Base-by-base conservation (phyloP, 2,113 vertebrate species). In the Odocoileus hemionus region DNA sequence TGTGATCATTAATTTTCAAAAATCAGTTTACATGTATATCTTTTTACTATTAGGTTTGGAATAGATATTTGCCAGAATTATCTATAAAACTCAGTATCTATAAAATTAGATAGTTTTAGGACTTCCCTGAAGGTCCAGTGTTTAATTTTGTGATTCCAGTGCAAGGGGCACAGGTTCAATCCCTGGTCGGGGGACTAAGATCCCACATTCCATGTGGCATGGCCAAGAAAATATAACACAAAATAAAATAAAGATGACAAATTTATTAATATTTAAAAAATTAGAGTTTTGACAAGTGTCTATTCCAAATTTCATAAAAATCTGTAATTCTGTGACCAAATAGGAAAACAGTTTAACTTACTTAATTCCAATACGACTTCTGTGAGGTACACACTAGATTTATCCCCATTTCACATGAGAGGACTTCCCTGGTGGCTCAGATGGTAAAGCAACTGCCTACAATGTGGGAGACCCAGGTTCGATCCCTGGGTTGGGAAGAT, bases 311-410 rank as follows among this genome's bases (percentile, higher is more conserved):
- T 83, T 83, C n/a, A 15, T 43, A 70, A 96, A 70, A 92, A n/a
- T 80, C 14, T 80, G 16, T 85, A 94, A 89, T 97, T 95, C 86
- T 94, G 15, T 95, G 93, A 83, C 45, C n/a, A 89, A 95, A 50
- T 1, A 78, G 9, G 8, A 86, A 28, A 85, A 64, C 7, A 39
- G 12, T 87, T 84, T 60, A 91, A 50, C 10, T 93, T 86, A 45
- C 12, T 87, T 91, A 78, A 84, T 97, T 97, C 30, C 45, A 23
- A n/a, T 11, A 74, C 61, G 23, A 82, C 12, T 64, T 91, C 43
- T 55, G 36, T 47, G 45, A 87, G 61, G 7, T 70, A 39, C 11
- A 74, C 57, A 60, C 23, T 84, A 5, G 70, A 6, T 91, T 76
- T 54, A 85, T 1, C 1, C 12, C 7, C 4, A 60, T 76, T 61